Conservation (phyloP, 2,888 invertebrate species). For the Drosophila tripunctata region DNA sequence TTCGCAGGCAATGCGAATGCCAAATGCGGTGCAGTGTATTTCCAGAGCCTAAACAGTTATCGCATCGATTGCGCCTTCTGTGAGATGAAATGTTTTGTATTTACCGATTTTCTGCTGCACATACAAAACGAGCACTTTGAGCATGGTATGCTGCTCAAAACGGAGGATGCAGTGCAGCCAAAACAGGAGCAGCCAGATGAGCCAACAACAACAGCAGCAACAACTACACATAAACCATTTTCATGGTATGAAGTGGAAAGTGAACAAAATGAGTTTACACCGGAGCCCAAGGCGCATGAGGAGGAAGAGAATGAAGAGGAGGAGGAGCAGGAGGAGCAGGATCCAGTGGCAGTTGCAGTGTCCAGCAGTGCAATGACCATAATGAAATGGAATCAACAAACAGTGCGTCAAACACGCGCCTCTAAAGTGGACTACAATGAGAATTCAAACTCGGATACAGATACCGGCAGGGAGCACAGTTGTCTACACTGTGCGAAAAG, state of each 20-base stretch:
- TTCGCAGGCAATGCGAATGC: conserved; percentile 64
- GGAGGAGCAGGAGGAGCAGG: conserved; percentile 22
- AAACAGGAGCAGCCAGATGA: conserved; percentile 44
- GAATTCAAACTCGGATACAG: conserved; percentile 28
- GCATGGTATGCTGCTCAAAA: conserved; percentile 62
- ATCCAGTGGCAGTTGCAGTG: conserved; percentile 21
- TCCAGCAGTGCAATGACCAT: conserved; percentile 35
- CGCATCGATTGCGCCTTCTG: conserved; percentile 75
- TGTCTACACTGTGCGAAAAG: conserved; percentile 49
- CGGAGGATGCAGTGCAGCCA: conserved; percentile 40
- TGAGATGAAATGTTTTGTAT: conserved; percentile 75
- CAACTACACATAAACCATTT: too few species aligned
- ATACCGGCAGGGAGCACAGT: not conserved
- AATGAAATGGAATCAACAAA: conserved; percentile 54
- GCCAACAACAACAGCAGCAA: too few species aligned
- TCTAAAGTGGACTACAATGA: conserved; percentile 56
- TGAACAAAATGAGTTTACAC: conserved; percentile 24
- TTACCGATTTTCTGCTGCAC: conserved; percentile 72
- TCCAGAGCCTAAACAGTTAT: conserved; percentile 70
- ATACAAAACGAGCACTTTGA: conserved; percentile 77
- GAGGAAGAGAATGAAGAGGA: conserved; percentile 11
- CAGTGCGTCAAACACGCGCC: conserved; percentile 41
- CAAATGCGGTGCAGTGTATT: conserved; percentile 80
- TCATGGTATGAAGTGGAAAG: conserved; percentile 54
- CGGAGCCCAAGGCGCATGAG: conserved; percentile 13